Evolutionary conservation across 2,797 vertebrate species (phyloP), one percentile per base, ranked within the genome.

Genomic region (Danio tinwini): DNA sequence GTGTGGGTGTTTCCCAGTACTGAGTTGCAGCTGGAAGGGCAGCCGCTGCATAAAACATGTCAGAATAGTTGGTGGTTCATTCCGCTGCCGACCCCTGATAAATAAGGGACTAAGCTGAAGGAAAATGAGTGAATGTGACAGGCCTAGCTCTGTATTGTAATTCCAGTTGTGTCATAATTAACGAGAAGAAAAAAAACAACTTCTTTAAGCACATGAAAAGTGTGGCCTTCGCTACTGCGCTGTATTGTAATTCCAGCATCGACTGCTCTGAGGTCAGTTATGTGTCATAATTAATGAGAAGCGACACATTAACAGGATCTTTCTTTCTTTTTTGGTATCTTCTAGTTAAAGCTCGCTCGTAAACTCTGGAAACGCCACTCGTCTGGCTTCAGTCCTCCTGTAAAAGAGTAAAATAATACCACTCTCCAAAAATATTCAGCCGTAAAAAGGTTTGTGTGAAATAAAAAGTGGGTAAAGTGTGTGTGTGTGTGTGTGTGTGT

Each of bases 391-490:
- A 69, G 64, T 14, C 56, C 40, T 19, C 71, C 75, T 75, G 50
- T 58, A 42, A 72, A 47, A 53, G 17, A 3, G 65, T 70, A 55
- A 82, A 84, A 72, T 42, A 76, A 76, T 63, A 62, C 61, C 76
- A 61, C 59, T 16, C 42, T 45, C 8, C 37, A 47, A 58, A 59
- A 29, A 73, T 14, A 47, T 58, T 52, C 52, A 40, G 21, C 45
- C 44, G 19, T 65, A 64, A 29, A 64, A 64, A 47, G 17, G 16
- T 74, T 10, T 56, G 62, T 7, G 71, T 58, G 29, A 64, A 68
- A 65, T 65, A n/a, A 45, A 74, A 56, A 40, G 42, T 64, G 40
- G 42, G 53, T 78, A 45, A 74, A 81, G 74, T 42, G 78, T 64
- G 17, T 7, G 9, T 2, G n/a, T 50, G 69, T 74, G 69, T 55